Evolutionary conservation across 2,113 vertebrate genomes (phyloP), one percentile per base, ranked within the genome.

Genomic region (Amphiprion ocellaris): DNA sequence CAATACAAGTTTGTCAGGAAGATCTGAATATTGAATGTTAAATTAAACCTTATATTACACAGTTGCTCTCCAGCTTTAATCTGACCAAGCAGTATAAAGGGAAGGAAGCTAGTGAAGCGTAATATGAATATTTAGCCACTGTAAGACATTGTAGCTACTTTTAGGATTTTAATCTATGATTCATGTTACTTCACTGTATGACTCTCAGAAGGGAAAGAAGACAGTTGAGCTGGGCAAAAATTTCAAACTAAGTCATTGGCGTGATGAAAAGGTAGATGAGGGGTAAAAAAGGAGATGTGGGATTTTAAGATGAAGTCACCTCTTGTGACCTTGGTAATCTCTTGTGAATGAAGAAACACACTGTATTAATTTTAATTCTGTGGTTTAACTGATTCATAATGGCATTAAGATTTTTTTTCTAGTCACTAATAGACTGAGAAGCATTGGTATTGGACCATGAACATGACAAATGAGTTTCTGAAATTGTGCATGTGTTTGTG

Each of bases 161-260:
- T 83, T 66, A 87, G 73, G 77, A 74, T 74, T 73, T 62, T 65
- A 82, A 80, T 87, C 61, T 47, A 87, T 79, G 61, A 85, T 85
- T 90, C 71, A 83, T 79, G 70, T 64, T 50, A 55, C 30, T 85
- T 49, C 39, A 30, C 65, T 56, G 16, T 64, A n/a, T n/a, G 33
- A 23, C 71, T 62, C 65, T 79, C 56, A 59, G 65, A 75, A 47
- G 59, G 33, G 61, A 64, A 59, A 64, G 44, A 54, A 44, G 71
- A 39, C 1, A 15, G 26, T 64, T 39, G 14, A 84, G 65, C 77
- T 72, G 64, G 74, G 76, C 49, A 23, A 58, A 83, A 59, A 90
- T 81, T 82, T 81, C 62, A 84, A 63, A 80, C 21, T 28, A 63
- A 86, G 46, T 69, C 74, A 78, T 4, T 74, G 55, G 58, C 54